Percentiles rank a stretch among this genome's conserved stretches.
phyloP scores from a whole-genome alignment of 2,888 invertebrate species.

The Parapristionchus giblindavisi region DNA sequence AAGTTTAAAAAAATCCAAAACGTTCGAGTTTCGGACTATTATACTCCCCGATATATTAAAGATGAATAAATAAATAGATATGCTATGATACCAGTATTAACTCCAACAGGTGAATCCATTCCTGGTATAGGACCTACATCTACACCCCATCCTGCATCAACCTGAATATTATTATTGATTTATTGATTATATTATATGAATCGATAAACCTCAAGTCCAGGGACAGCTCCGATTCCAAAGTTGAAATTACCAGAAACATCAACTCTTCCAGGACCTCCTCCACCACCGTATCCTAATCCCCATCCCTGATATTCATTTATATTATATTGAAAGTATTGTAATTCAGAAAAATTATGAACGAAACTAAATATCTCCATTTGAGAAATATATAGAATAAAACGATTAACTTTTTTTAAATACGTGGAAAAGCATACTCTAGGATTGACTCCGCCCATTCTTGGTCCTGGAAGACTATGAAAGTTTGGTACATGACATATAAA shows the following conservation, averaged over 20 bases:
- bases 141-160: constrained; percentile 60
- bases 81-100: constrained; percentile 54
- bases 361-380: no score
- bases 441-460: constrained; percentile 39
- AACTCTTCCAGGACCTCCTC: constrained; percentile 6
- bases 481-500: constrained; percentile 58
- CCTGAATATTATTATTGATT: background rate
- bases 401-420: background rate
- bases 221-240: constrained; percentile 58
- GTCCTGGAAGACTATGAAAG: constrained; percentile 61
- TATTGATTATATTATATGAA: constrained; percentile 22
- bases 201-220: constrained; percentile 52
- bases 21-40: no score
- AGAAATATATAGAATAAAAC: background rate
- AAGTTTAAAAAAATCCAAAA: no score
- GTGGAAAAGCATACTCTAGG: background rate
- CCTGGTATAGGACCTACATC: constrained; percentile 64
- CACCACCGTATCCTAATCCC: constrained; percentile 15
- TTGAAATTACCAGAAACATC: constrained; percentile 59
- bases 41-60: no score
- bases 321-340: no score
- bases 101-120: constrained; percentile 60
- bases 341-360: no score
- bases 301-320: background rate
- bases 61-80: no score